phyloP scores from a whole-genome alignment of 2,113 vertebrate species.

The Actenoides hombroni region DNA sequence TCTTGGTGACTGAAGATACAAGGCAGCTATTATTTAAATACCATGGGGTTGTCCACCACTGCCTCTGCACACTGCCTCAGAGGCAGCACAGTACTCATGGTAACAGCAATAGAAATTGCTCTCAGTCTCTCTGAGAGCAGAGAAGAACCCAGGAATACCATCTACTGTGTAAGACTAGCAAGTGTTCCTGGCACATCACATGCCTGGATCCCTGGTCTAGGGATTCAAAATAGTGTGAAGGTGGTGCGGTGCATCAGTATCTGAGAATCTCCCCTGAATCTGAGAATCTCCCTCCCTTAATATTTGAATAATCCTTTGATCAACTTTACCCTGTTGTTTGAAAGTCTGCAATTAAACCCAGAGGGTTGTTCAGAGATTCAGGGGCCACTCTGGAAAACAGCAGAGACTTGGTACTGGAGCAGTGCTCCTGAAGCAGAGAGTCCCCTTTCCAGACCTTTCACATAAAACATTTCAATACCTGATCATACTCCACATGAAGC shows the following conservation, averaged over 20 bases:
- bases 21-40: neutral
- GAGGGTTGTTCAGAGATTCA: neutral
- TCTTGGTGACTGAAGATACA: neutral
- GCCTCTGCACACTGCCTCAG: neutral
- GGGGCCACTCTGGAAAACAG: neutral
- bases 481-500: accelerated
- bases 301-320: neutral
- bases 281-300: neutral
- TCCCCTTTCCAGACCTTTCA: neutral
- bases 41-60: neutral
- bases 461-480: neutral
- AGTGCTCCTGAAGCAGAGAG: neutral
- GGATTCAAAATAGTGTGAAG: neutral
- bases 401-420: neutral
- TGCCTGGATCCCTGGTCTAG: neutral
- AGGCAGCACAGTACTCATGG: neutral
- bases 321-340: neutral
- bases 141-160: neutral
- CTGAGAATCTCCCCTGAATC: neutral
- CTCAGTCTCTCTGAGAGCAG: neutral
- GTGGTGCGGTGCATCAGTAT: neutral
- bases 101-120: neutral
- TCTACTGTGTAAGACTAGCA: neutral
- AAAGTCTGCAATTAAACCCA: neutral
- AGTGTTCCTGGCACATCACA: neutral